A percentile compares a stretch with the other conserved stretches of the same genome.
Evolutionary conservation across 1,140 invertebrate species (phyloP).

Genomic region (Battus philenor): DNA sequence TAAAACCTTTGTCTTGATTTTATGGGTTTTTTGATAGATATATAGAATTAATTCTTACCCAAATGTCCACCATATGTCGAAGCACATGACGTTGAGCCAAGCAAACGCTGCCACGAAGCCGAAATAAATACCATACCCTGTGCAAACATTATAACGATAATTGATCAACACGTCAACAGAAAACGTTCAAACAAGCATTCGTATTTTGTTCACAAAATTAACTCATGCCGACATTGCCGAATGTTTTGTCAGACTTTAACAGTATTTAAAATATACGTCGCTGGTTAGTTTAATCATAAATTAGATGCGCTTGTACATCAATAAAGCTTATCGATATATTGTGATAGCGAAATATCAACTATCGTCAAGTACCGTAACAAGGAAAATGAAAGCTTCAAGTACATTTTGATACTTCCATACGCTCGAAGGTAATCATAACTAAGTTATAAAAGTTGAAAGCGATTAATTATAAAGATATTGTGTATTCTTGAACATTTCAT

Average conservation of each 20-base stretch:
- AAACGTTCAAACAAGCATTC: constrained; percentile 17
- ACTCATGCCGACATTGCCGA: too few relatives aligned
- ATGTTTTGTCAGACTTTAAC: too few relatives aligned
- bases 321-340: not conserved
- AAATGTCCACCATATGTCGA: constrained; percentile 92
- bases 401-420: too few relatives aligned
- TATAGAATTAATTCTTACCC: constrained; percentile 76
- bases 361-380: not conserved
- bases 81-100: constrained; percentile 94
- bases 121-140: constrained; percentile 88
- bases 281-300: not conserved
- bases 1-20: too few relatives aligned
- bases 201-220: constrained; percentile 20
- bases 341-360: not conserved
- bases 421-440: too few relatives aligned
- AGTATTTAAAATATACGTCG: too few relatives aligned
- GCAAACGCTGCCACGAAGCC: constrained; percentile 91
- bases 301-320: constrained; percentile 1
- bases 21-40: too few relatives aligned
- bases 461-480: too few relatives aligned
- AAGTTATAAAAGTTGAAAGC: too few relatives aligned
- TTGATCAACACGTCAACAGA: constrained; percentile 21
- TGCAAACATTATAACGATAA: constrained; percentile 53
- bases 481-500: too few relatives aligned
- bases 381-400: constrained; percentile 11